Percentiles rank a stretch among this genome's conserved stretches.
Evolutionary conservation across 2,888 invertebrate species (phyloP).

Genomic region (Diadegma fenestrale): DNA sequence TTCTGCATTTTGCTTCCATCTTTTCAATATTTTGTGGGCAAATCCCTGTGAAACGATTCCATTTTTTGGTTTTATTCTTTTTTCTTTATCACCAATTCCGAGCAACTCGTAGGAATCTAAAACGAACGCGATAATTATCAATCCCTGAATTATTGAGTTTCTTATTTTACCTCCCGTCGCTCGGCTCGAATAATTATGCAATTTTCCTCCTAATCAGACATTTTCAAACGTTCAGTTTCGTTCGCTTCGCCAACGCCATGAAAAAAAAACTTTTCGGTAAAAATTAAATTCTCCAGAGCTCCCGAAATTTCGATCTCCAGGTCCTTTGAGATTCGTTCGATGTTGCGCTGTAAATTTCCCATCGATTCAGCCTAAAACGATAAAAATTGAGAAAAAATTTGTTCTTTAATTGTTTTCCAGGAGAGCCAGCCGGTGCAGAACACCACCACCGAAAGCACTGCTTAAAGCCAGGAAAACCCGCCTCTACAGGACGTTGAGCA

Average conservation of each 20-base stretch:
- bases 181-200: too few species aligned
- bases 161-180: not conserved
- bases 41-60: not conserved
- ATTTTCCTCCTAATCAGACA: not conserved
- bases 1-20: not conserved
- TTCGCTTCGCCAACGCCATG: too few species aligned
- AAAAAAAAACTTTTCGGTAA: not conserved
- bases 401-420: constrained; percentile 78
- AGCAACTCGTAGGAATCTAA: not conserved
- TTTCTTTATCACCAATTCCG: not conserved
- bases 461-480: constrained; percentile 82
- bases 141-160: not conserved
- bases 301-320: not conserved
- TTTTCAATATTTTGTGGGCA: not conserved
- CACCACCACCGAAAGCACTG: constrained; percentile 88
- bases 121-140: not conserved
- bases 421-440: constrained; percentile 87
- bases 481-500: constrained; percentile 58
- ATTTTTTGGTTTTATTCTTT: not conserved
- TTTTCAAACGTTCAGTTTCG: not conserved
- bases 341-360: not conserved
- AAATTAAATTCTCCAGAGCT: not conserved
- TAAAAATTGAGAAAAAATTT: constrained; percentile 24
- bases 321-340: not conserved
- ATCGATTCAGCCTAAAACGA: not conserved